Base-by-base conservation (phyloP, 2,888 invertebrate species). In the Platypus cylindrus region DNA sequence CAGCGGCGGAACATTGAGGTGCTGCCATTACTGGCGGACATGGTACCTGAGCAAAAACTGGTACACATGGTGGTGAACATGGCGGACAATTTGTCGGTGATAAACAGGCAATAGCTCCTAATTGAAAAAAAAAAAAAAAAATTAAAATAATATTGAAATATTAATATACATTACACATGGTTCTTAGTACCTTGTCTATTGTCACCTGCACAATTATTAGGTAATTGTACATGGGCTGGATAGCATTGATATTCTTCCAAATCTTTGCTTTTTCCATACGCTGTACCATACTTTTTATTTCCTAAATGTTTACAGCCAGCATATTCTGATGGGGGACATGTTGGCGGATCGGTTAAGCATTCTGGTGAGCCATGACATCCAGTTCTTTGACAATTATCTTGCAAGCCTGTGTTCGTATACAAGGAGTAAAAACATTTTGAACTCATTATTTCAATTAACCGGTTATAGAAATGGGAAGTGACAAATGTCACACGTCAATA, bases 381-480 rank as follows among this genome's bases (percentile, higher is more conserved):
- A 1, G 63, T 60, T 33, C 73, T 58, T 1, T 63, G 68, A 48
- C 73, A 74, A 40, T 71, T 67, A 36, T 72, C 67, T 50, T 74
- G 74, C 12, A 74, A 56, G 9, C 73, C 73, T n/a, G n/a, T n/a
- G n/a, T n/a, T n/a, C n/a, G n/a, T n/a, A n/a, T n/a, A n/a, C n/a
- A n/a, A n/a, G n/a, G n/a, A n/a, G n/a, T n/a, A n/a, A n/a, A n/a
- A n/a, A n/a, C n/a, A n/a, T n/a, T n/a, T n/a, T n/a, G n/a, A n/a
- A n/a, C n/a, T n/a, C n/a, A n/a, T n/a, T n/a, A n/a, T n/a, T n/a
- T n/a, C n/a, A n/a, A n/a, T n/a, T n/a, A n/a, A n/a, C n/a, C n/a
- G n/a, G n/a, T n/a, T n/a, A n/a, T 2, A 35, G 15, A 17, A 30
- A 15, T 9, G 30, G 11, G 8, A 15, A 3, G 11, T 13, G 4